Percentiles rank a stretch among this genome's conserved stretches.
Evolutionary conservation across 2,113 vertebrate genomes (phyloP).

Genomic region (Crotalus horridus): DNA sequence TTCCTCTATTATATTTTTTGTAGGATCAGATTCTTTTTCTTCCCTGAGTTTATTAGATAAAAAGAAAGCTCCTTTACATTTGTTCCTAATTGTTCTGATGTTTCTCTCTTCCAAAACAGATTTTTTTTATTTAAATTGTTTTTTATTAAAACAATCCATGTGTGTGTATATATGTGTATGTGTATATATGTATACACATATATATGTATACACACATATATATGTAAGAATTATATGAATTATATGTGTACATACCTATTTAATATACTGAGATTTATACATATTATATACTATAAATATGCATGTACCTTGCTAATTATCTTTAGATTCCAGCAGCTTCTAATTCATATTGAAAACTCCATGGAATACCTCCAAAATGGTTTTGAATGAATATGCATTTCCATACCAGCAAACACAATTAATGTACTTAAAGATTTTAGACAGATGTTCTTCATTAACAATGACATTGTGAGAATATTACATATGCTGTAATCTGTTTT

Average conservation of each 20-base stretch:
- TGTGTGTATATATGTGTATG: background rate
- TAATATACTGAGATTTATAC: background rate
- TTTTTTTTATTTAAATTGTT: background rate
- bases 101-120: background rate
- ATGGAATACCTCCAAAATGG: background rate
- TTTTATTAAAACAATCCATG: background rate
- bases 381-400: conserved; percentile 16
- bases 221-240: background rate
- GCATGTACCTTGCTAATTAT: background rate
- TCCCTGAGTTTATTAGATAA: background rate
- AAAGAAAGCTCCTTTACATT: background rate
- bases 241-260: background rate
- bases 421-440: conserved; percentile 17
- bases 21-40: background rate
- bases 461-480: conserved; percentile 7
- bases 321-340: background rate
- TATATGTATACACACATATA: too few species aligned
- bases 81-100: background rate
- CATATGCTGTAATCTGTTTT: background rate
- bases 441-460: conserved; percentile 13
- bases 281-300: background rate
- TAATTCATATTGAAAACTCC: conserved; percentile 3
- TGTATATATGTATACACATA: background rate
- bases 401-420: conserved; percentile 5
- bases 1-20: background rate